These are phyloP conservation scores for Hydractinia echinata DNA, from an alignment of 30 jellyfish, hydroid and myxozoan genomes.

Conservation along the genomic window DNA sequence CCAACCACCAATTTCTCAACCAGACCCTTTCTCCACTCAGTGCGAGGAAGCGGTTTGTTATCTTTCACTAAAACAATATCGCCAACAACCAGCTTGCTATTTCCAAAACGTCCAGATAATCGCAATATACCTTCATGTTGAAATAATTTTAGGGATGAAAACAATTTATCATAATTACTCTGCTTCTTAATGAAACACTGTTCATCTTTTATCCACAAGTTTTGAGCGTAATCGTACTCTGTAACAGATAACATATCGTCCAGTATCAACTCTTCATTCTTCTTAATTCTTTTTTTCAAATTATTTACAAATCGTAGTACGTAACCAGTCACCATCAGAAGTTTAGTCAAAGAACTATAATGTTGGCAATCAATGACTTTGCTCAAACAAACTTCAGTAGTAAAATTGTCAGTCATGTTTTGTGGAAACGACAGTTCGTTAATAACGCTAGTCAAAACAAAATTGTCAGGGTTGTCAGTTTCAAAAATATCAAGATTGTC, in stretches of 20 bases:
- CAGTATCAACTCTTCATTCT: background rate
- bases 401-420: too few relatives aligned
- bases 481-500: too few relatives aligned
- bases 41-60: too few relatives aligned
- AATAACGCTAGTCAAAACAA: too few relatives aligned
- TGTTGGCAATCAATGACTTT: too few relatives aligned
- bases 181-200: background rate
- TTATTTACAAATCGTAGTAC: background rate
- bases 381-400: too few relatives aligned
- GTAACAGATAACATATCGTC: background rate
- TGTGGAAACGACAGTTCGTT: too few relatives aligned
- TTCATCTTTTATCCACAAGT: background rate
- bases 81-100: background rate
- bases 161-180: background rate
- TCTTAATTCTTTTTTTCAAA: constrained; percentile 5
- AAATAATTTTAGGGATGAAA: constrained; percentile 2
- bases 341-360: background rate
- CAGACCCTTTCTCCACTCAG: too few relatives aligned
- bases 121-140: background rate
- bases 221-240: constrained; percentile 1
- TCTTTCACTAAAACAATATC: too few relatives aligned
- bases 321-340: constrained; percentile 13
- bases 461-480: too few relatives aligned
- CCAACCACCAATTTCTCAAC: too few relatives aligned
- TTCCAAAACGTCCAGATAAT: too few relatives aligned